Evolutionary conservation across 2,888 invertebrate genomes (phyloP), one percentile per base, ranked within the genome.

Genomic region (Antheraea assamensis): DNA sequence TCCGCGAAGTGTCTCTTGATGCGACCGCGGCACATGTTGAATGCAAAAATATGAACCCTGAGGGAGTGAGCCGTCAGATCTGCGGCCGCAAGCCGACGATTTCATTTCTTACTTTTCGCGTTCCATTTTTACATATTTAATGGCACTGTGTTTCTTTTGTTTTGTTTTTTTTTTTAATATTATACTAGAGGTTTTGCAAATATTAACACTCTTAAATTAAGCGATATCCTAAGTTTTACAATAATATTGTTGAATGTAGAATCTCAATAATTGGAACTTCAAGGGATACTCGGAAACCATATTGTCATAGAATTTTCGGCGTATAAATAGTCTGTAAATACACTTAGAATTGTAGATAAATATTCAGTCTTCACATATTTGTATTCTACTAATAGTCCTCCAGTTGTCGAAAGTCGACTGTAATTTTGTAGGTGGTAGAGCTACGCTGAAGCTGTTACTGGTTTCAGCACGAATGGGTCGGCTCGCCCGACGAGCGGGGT

Each of bases 1-100:
- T 77, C 79, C 66, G 74, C 75, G 35, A 76, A 83, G 81, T 79
- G 82, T 81, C 82, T 81, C 83, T 82, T 81, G 81, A 83, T 80
- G 82, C 78, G 80, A 77, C 81, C 82, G 78, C 78, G 81, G 82
- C 82, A 83, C 83, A 86, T 87, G 86, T 81, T 83, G 84, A 82
- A 87, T 88, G 82, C 84, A 73, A 85, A 89, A 87, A 88, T 87
- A 87, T 88, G 82, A 86, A 80, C 82, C 81, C 84, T 70, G 52
- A 1, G 81, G 75, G 81, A 79, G 77, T 24, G 49, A 31, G 27
- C 47, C 64, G 64, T 49, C 71, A 21, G 55, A 15, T 35, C 27
- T 21, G 70, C 70, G 35, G 35, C 31, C 68, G 27, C 70, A 21
- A 31, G n/a, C 52, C 55, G 47, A 58, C 70, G 58, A 70, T 73